Percentiles rank a stretch among this genome's conserved stretches.
phyloP scores from a whole-genome alignment of 1,140 invertebrate genomes.

The Holotrichia oblita region DNA sequence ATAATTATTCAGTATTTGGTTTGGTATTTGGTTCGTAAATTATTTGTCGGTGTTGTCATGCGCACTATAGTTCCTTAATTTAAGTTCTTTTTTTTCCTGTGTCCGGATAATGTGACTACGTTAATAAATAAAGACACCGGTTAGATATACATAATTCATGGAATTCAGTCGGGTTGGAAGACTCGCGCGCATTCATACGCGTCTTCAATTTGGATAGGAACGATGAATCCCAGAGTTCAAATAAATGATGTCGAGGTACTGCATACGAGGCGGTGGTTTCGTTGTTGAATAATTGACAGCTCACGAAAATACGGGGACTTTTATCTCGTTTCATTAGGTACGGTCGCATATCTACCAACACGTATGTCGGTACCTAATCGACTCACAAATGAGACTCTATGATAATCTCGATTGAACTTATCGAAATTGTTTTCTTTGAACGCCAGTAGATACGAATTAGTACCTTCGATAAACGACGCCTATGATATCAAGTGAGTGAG shows the following conservation, averaged over 20 bases:
- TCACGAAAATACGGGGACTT: constrained; percentile 12
- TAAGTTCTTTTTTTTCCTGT: not conserved
- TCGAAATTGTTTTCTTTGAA: not conserved
- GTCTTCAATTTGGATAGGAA: constrained; percentile 24
- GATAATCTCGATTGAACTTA: not conserved
- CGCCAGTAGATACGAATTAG: not conserved
- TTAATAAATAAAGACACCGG: constrained; percentile 23
- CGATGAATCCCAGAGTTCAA: not conserved
- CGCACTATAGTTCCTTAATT: not conserved
- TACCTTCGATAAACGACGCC: not conserved
- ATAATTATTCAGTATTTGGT: too few species aligned
- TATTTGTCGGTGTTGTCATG: not conserved
- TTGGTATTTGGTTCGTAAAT: not conserved
- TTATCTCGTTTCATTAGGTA: constrained; percentile 26
- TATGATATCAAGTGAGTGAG: not conserved
- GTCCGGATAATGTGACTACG: constrained; percentile 21
- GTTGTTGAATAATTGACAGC: constrained; percentile 29
- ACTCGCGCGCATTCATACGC: constrained; percentile 24
- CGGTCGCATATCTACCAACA: constrained; percentile 7
- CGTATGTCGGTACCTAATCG: not conserved
- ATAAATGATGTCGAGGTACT: constrained; percentile 3
- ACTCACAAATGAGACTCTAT: not conserved
- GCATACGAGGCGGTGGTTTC: not conserved
- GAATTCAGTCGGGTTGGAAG: constrained; percentile 8
- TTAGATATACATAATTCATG: constrained; percentile 30